A percentile compares a stretch with the other conserved stretches of the same genome.
Conservation (phyloP, 1,140 invertebrate genomes). For the Drosophila equinoxialis region DNA sequence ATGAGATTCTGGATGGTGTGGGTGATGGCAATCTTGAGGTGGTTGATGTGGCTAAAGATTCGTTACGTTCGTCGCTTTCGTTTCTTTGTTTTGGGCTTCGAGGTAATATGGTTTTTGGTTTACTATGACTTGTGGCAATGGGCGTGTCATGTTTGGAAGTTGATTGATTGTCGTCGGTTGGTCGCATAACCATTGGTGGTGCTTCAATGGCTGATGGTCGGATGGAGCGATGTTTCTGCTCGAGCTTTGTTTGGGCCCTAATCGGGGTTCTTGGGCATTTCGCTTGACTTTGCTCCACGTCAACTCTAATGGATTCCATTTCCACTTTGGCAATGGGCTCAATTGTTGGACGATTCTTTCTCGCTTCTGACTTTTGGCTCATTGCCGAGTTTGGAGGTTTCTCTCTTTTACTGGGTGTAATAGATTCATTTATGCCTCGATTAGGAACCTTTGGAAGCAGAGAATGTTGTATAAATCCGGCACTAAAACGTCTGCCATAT, state of each 20-base stretch:
- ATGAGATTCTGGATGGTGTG: constrained; percentile 29
- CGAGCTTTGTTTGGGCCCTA: not conserved
- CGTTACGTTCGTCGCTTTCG: not conserved
- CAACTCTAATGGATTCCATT: not conserved
- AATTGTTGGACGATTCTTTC: constrained; percentile 4
- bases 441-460: constrained; percentile 17
- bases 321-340: not conserved
- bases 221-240: too few relatives aligned
- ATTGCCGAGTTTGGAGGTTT: not conserved
- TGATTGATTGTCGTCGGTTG: not conserved
- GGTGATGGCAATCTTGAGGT: constrained; percentile 10
- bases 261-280: not conserved
- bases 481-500: constrained; percentile 34
- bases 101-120: constrained; percentile 10
- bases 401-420: not conserved
- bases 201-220: not conserved
- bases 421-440: constrained; percentile 11
- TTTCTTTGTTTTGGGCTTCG: not conserved
- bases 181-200: not conserved
- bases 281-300: not conserved
- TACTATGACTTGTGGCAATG: not conserved
- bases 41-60: not conserved
- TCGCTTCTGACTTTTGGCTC: not conserved
- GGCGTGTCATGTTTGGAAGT: not conserved
- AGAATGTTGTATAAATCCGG: constrained; percentile 20